A percentile compares a stretch with the other conserved stretches of the same genome.
Conservation (phyloP, 1,140 invertebrate genomes). For the Paraescarpia echinospica region DNA sequence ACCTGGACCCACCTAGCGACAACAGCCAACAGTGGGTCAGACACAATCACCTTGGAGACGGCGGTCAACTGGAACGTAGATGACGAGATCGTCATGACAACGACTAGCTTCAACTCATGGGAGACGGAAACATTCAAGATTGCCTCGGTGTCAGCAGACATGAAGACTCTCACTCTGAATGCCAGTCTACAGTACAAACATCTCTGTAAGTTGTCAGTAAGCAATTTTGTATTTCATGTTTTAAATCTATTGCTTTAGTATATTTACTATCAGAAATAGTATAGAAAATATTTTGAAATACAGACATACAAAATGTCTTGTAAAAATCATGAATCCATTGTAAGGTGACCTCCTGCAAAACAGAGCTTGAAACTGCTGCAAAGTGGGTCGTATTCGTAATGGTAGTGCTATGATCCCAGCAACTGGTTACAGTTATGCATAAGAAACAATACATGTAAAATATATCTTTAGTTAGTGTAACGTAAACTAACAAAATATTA, state of each 20-base stretch:
- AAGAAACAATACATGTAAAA: too few relatives aligned
- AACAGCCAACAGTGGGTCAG: slow-evolving; percentile 40
- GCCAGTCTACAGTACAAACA: slow-evolving; percentile 3
- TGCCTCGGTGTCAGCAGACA: background rate
- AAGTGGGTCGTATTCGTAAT: too few relatives aligned
- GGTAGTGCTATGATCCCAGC: too few relatives aligned
- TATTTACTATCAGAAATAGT: background rate
- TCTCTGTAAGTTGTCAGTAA: slow-evolving; percentile 42
- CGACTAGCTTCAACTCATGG: slow-evolving; percentile 10
- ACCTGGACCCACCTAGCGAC: slow-evolving; percentile 45
- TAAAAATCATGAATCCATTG: too few relatives aligned
- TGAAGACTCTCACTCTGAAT: background rate
- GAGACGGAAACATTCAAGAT: slow-evolving; percentile 23
- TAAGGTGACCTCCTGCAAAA: too few relatives aligned
- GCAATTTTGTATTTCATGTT: too few relatives aligned
- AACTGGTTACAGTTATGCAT: too few relatives aligned
- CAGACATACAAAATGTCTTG: too few relatives aligned
- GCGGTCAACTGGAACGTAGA: slow-evolving; percentile 22
- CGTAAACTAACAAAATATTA: background rate
- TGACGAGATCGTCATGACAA: slow-evolving; percentile 21
- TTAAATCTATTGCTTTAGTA: too few relatives aligned
- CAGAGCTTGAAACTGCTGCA: too few relatives aligned
- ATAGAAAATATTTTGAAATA: too few relatives aligned
- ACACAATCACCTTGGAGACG: slow-evolving; percentile 38
- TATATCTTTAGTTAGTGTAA: too few relatives aligned